A percentile compares a stretch with the other conserved stretches of the same genome.
Evolutionary conservation across 92 coral and sea anemone species (phyloP).

Genomic region (Micromussa lordhowensis): DNA sequence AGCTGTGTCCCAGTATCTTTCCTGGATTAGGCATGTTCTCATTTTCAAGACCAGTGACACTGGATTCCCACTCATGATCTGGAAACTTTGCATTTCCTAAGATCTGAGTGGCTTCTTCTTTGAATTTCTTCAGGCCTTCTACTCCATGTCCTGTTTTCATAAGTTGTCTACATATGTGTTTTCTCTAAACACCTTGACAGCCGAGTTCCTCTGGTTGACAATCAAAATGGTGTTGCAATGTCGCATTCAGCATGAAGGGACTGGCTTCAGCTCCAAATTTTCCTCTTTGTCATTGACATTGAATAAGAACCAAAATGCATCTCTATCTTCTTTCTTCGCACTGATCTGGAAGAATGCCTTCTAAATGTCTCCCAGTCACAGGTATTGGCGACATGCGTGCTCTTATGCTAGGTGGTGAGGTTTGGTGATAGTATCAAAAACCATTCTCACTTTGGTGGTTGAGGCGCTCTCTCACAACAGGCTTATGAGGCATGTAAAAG

Average conservation of each 20-base stretch:
- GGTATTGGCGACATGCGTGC: constrained; percentile 64
- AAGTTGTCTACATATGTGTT: constrained; percentile 65
- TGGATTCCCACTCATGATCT: background rate
- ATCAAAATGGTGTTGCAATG: constrained; percentile 48
- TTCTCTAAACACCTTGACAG: constrained; percentile 25
- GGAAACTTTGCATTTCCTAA: constrained; percentile 1
- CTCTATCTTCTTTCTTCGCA: constrained; percentile 21
- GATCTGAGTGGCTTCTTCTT: background rate
- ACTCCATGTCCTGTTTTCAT: constrained; percentile 8
- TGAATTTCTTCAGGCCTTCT: background rate
- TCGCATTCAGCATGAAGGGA: constrained; percentile 55
- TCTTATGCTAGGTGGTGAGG: constrained; percentile 39
- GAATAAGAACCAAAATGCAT: constrained; percentile 33
- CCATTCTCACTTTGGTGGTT: constrained; percentile 41
- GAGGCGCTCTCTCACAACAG: constrained; percentile 44
- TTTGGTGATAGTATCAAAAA: constrained; percentile 42
- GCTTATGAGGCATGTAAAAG: constrained; percentile 45
- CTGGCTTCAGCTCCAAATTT: constrained; percentile 75
- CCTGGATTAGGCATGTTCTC: background rate
- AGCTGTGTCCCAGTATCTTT: background rate
- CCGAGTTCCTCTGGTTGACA: constrained; percentile 23
- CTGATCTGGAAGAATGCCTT: constrained; percentile 54
- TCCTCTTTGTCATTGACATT: constrained; percentile 49
- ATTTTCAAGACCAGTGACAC: background rate
- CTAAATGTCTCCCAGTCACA: constrained; percentile 59